Conservation (phyloP, 1,140 invertebrate genomes). For the Pseudomyrmex gracilis region DNA sequence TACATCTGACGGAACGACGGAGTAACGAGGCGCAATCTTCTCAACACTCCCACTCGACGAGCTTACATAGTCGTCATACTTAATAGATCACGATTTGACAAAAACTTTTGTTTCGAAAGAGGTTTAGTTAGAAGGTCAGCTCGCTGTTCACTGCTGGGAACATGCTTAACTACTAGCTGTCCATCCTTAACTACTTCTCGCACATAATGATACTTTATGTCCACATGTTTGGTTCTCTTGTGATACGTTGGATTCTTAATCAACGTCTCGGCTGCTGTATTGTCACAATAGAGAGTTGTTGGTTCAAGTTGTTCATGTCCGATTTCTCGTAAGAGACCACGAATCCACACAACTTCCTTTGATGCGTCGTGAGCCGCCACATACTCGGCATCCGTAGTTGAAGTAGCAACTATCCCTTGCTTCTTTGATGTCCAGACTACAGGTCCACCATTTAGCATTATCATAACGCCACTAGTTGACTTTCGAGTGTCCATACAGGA, state of each 20-base stretch:
- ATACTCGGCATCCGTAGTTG: conserved; percentile 19
- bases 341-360: background rate
- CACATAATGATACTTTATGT: conserved; percentile 16
- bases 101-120: no score
- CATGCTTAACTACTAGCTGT: no score
- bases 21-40: no score
- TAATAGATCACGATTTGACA: background rate
- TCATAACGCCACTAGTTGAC: background rate
- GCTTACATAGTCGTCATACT: background rate
- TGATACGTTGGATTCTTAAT: conserved; percentile 11
- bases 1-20: no score
- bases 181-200: background rate
- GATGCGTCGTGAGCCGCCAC: conserved; percentile 4
- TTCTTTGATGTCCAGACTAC: background rate
- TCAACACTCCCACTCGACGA: background rate
- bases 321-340: background rate
- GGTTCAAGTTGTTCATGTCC: background rate
- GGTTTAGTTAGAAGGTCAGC: no score
- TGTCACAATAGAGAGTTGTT: background rate
- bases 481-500: conserved; percentile 1
- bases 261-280: background rate
- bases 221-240: background rate
- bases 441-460: background rate
- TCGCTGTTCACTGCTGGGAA: no score
- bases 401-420: conserved; percentile 6